Conservation (phyloP, 2,113 vertebrate species). For the Petaurus breviceps region DNA sequence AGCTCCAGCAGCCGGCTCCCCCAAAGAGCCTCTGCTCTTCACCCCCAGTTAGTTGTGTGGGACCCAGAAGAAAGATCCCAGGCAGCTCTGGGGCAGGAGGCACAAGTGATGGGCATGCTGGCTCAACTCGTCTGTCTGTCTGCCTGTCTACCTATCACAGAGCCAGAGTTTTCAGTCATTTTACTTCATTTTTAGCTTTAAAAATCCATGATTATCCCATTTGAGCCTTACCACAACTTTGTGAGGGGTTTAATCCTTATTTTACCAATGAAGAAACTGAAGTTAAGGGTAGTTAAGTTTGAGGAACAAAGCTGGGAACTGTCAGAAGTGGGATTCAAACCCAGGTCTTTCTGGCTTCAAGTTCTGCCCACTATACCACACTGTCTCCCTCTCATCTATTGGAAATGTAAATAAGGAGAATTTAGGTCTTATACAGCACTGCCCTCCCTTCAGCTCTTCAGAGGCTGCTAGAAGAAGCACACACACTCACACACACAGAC, state of each 20-base stretch:
- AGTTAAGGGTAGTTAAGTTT: not conserved
- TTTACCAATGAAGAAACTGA: not conserved
- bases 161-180: not conserved
- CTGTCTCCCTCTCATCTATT: not conserved
- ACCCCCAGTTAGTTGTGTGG: constrained; percentile 57
- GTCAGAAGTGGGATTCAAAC: not conserved
- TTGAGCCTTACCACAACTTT: not conserved
- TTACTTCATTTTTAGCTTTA: not conserved
- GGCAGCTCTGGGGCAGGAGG: constrained; percentile 36
- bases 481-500: no score
- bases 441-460: not conserved
- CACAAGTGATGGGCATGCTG: constrained; percentile 60
- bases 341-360: not conserved
- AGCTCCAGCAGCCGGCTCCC: constrained; percentile 82
- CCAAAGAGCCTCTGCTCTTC: constrained; percentile 52
- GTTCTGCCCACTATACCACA: not conserved
- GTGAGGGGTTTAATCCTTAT: not conserved
- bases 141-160: constrained; percentile 34
- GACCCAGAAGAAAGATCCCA: constrained; percentile 45
- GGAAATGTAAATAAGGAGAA: not conserved
- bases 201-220: not conserved
- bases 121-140: constrained; percentile 6
- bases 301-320: not conserved
- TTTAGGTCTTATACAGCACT: not conserved
- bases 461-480: not conserved